Base-by-base conservation (phyloP, 2,888 invertebrate genomes). In the Yponomeuta plumbellus region DNA sequence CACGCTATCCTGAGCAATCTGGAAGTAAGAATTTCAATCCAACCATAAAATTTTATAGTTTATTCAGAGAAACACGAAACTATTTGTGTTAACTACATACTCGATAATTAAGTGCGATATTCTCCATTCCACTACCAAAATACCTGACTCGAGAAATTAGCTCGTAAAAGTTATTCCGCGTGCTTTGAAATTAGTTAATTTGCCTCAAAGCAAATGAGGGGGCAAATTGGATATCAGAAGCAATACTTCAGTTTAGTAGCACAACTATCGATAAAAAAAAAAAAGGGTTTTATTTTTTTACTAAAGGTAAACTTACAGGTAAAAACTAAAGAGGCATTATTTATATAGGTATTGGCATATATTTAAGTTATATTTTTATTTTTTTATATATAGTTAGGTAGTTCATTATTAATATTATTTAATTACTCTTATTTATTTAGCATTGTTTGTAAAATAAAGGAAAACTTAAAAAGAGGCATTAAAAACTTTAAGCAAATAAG, bases 11-110 rank as follows among this genome's bases (percentile, higher is more conserved):
- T 44, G 17, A 17, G 13, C 17, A 44, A 44, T 52, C 17, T 17
- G 44, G 44, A 52, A 52, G 4, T 52, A 13, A 52, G 44, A 52
- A 52, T 17, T 52, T 52, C 44, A 52, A 52, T 52, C 44, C 17
- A 5, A 17, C 44, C 13, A 52, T 52, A 52, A 52, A 52, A 52
- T 52, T 52, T 52, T 52, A 52, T 52, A 17, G 44, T 52, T 52
- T 52, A 13, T 13, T 52, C 44, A 52, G 44, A 52, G 44, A 52
- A 52, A 52, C 44, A 52, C 44, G 5, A 17, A 52, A 52, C 44
- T 52, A 52, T 52, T 52, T 17, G 44, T 52, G 44, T 52, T 52
- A 52, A 52, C 44, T 52, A 52, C 44, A 52, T 52, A 52, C 44
- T 52, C 44, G 17, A 52, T 52, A 52, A 52, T 52, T 52, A 52